Evolutionary conservation across 2,888 invertebrate species (phyloP).

Genomic region (Drosophila kanekoi): DNA sequence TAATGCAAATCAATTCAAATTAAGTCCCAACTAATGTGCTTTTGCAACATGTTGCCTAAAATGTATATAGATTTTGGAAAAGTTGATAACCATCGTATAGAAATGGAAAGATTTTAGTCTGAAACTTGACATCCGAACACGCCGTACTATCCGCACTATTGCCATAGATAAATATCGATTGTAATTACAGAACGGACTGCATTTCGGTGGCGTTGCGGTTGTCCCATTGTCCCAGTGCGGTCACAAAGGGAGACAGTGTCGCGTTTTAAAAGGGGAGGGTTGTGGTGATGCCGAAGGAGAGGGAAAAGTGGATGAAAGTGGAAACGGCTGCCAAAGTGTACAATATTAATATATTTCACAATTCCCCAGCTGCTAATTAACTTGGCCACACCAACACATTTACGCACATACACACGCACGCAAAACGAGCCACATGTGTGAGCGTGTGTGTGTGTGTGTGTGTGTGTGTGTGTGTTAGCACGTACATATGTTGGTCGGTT

Average conservation of each 20-base stretch:
- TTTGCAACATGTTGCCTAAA: too few relatives aligned
- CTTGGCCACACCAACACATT: constrained; percentile 48
- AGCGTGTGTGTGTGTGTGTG: neutral
- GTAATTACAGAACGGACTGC: constrained; percentile 19
- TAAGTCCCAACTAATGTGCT: too few relatives aligned
- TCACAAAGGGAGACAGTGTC: constrained; percentile 58
- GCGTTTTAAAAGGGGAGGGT: constrained; percentile 30
- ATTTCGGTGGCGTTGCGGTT: constrained; percentile 16
- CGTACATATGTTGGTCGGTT: constrained; percentile 37
- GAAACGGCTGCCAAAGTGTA: constrained; percentile 64
- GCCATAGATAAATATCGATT: constrained; percentile 30
- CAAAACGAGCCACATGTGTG: neutral
- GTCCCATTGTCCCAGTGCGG: constrained; percentile 48
- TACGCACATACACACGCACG: neutral
- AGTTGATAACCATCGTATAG: too few relatives aligned
- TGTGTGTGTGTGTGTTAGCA: constrained; percentile 27
- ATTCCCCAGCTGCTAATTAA: constrained; percentile 81
- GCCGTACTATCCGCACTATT: too few relatives aligned
- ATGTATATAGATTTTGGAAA: too few relatives aligned
- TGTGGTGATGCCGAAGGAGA: neutral
- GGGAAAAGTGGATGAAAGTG: neutral
- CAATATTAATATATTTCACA: constrained; percentile 80
- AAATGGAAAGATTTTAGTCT: too few relatives aligned
- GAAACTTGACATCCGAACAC: too few relatives aligned
- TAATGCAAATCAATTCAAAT: too few relatives aligned